A percentile compares a stretch with the other conserved stretches of the same genome.
phyloP scores from a whole-genome alignment of 2,888 invertebrate genomes.

The Drosophila melanosoma region DNA sequence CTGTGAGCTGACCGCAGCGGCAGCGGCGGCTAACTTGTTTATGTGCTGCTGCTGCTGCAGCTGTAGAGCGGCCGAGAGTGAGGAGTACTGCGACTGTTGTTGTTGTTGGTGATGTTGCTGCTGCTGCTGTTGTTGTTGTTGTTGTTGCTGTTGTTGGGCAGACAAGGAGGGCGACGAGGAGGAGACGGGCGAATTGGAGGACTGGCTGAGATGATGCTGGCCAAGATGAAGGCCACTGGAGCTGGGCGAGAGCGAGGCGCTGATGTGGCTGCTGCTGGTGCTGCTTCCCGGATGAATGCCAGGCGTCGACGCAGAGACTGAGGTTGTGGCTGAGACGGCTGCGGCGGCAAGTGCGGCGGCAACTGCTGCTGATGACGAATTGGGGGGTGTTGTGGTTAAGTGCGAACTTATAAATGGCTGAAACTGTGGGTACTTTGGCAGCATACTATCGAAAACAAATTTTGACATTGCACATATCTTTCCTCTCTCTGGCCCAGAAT shows the following conservation, averaged over 20 bases:
- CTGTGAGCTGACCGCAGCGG: slow-evolving; percentile 80
- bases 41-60: slow-evolving; percentile 82
- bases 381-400: slow-evolving; percentile 86
- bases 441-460: slow-evolving; percentile 99
- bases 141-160: slow-evolving; percentile 69
- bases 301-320: slow-evolving; percentile 78
- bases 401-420: slow-evolving; percentile 86
- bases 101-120: slow-evolving; percentile 71
- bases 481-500: slow-evolving; percentile 77
- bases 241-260: slow-evolving; percentile 76
- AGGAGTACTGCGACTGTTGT: slow-evolving; percentile 83
- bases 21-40: slow-evolving; percentile 82
- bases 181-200: slow-evolving; percentile 84
- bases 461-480: slow-evolving; percentile 93
- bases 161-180: slow-evolving; percentile 83
- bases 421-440: slow-evolving; percentile 95
- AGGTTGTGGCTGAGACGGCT: slow-evolving; percentile 73
- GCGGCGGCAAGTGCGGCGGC: slow-evolving; percentile 86
- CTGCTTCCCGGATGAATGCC: slow-evolving; percentile 71
- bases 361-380: slow-evolving; percentile 89
- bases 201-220: slow-evolving; percentile 79
- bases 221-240: slow-evolving; percentile 67
- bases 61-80: slow-evolving; percentile 84
- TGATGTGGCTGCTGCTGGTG: slow-evolving; percentile 83
- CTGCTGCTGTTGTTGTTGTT: slow-evolving; percentile 79